Evolutionary conservation across 2,797 vertebrate species (phyloP), one percentile per base, ranked within the genome.

Genomic region (Sebastes hubbsi): DNA sequence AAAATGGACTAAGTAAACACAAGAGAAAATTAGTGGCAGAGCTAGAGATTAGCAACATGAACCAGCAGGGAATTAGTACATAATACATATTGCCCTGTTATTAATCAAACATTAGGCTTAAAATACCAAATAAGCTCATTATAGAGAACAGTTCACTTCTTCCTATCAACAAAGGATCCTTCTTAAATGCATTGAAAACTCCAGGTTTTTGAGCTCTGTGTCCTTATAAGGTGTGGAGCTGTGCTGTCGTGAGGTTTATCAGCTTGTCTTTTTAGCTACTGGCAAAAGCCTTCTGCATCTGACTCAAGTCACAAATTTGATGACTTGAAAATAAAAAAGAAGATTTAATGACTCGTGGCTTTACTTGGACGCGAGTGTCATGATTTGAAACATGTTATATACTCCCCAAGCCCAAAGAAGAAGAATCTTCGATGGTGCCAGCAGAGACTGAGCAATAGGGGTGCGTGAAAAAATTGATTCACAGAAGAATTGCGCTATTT

Each of bases 1-100:
- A 86, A 89, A 83, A 92, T 83, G 80, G 85, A 82, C 76, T 80
- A 61, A 83, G 84, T 76, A 87, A 91, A 86, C 73, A 86, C 64
- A 22, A 55, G 74, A 68, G 78, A 72, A 78, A 74, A 71, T 52
- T 49, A 66, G 52, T 59, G 56, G 38, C 69, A 75, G 67, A 80
- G 58, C 58, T 56, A 69, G 58, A 72, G 30, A 65, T 77, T 80
- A 72, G 72, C 34, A 71, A 78, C 73, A 80, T 30, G 67, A 81
- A 64, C 49, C 68, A 83, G 59, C 68, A 81, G 58, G 74, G 73
- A 77, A 72, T 56, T 69, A 83, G 34, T 69, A 4, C 65, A 75
- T 38, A 8, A 86, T 83, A 81, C 67, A 52, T 63, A 27, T 46
- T 38, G 38, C 64, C 54, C 20, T 81, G 55, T 80, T 85, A 64